phyloP scores from a whole-genome alignment of 2,113 vertebrate species.

The Neolamprologus falcicula region DNA sequence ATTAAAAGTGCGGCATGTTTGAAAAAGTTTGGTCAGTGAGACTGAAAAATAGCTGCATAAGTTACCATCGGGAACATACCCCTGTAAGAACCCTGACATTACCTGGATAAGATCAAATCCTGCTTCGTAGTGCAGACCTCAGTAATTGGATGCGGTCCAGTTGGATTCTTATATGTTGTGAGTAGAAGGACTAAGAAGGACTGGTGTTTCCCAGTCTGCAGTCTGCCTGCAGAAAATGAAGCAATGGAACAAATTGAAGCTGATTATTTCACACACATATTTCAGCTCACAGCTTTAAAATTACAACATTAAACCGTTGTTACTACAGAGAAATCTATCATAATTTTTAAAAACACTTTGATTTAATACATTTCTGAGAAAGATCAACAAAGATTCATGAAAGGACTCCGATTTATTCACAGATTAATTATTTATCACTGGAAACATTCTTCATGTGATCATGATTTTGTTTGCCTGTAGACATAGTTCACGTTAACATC shows the following conservation, averaged over 20 bases:
- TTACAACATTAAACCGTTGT: background rate
- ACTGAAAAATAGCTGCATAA: background rate
- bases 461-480: background rate
- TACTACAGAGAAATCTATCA: background rate
- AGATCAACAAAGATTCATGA: background rate
- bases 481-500: background rate
- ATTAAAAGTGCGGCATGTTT: background rate
- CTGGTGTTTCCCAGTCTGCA: background rate
- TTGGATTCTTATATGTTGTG: background rate
- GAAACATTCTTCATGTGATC: background rate
- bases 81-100: background rate
- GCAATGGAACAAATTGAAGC: background rate
- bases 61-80: background rate
- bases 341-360: background rate
- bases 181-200: background rate
- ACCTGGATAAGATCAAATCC: background rate
- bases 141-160: background rate
- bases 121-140: background rate
- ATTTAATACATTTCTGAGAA: background rate
- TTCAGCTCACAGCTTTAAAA: background rate
- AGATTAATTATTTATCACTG: background rate
- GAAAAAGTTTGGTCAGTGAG: background rate
- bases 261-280: background rate
- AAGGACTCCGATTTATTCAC: background rate
- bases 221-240: background rate